A percentile compares a stretch with the other conserved stretches of the same genome.
Evolutionary conservation across 2,113 vertebrate species (phyloP).

Genomic region (Lepus timidus): DNA sequence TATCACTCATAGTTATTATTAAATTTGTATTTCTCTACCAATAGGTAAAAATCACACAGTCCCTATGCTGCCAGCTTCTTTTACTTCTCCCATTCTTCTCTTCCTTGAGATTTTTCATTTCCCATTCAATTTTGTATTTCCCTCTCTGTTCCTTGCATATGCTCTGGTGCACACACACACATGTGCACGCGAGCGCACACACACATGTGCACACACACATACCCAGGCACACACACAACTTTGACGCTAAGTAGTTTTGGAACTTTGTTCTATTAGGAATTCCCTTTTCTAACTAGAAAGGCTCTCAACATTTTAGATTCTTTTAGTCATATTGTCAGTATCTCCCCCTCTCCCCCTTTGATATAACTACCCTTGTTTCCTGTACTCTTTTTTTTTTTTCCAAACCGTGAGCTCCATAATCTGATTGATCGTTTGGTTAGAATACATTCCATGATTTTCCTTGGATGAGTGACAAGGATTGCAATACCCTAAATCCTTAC

Average conservation of each 20-base stretch:
- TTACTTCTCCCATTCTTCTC: not conserved
- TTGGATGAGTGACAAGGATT: not conserved
- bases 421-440: not conserved
- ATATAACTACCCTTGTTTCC: not conserved
- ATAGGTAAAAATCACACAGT: not conserved
- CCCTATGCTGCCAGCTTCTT: not conserved
- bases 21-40: not conserved
- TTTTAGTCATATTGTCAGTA: not conserved
- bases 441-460: not conserved
- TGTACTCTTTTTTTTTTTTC: not conserved
- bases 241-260: not conserved
- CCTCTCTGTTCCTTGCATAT: not conserved
- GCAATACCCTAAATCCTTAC: not conserved
- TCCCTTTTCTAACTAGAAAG: not conserved
- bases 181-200: not conserved
- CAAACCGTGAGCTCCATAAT: not conserved
- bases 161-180: accelerated
- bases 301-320: not conserved
- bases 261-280: not conserved
- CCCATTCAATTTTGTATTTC: not conserved
- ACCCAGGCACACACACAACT: not conserved
- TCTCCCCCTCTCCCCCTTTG: not conserved
- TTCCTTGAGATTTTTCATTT: not conserved
- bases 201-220: not conserved
- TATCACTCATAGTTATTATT: not conserved